Percentiles rank a stretch among this genome's conserved stretches.
phyloP scores from a whole-genome alignment of 2,113 vertebrate species.

The Emydocephalus ijimae region DNA sequence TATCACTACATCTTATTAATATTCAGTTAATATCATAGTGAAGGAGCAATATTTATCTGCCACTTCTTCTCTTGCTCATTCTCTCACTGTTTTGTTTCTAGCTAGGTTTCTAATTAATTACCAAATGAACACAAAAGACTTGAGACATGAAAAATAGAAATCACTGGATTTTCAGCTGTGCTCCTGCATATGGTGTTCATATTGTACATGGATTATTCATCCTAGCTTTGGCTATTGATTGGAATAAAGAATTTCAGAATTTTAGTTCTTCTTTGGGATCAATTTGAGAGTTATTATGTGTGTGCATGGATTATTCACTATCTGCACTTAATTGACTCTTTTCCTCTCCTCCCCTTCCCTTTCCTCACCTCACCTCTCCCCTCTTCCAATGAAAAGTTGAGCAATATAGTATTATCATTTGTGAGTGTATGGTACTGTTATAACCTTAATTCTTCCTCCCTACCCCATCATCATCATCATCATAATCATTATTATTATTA shows the following conservation, averaged over 20 bases:
- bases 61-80: background rate
- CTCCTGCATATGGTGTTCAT: background rate
- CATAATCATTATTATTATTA: too few species aligned
- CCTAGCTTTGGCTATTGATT: background rate
- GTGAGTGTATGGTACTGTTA: background rate
- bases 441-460: background rate
- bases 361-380: background rate
- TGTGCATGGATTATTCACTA: background rate
- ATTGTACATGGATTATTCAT: background rate
- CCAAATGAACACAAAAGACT: background rate
- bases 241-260: background rate
- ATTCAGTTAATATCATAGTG: background rate
- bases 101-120: background rate
- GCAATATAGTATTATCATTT: background rate
- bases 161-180: background rate
- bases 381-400: background rate
- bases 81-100: background rate
- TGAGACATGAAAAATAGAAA: background rate
- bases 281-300: background rate
- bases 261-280: background rate
- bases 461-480: background rate
- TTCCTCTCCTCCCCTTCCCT: background rate
- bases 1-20: background rate
- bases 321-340: background rate
- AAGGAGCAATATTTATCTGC: background rate